Percentiles rank a stretch among this genome's conserved stretches.
phyloP scores from a whole-genome alignment of 2,888 invertebrate genomes.

The Lysandra coridon region DNA sequence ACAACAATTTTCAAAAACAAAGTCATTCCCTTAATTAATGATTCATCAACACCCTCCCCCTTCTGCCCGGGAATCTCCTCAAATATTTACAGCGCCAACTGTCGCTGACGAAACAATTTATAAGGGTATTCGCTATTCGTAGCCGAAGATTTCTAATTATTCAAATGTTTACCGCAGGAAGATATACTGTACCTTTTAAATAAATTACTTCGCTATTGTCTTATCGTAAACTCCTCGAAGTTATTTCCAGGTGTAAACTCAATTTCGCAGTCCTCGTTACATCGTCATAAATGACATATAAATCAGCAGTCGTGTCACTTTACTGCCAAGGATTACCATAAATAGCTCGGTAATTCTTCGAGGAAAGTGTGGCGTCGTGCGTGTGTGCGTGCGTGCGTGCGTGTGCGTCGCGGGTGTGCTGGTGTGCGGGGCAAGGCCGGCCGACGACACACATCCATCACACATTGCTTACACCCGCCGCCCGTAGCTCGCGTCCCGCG shows the following conservation, averaged over 20 bases:
- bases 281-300: neutral
- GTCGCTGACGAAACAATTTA: neutral
- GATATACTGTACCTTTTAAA: neutral
- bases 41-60: neutral
- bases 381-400: neutral
- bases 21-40: neutral
- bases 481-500: neutral
- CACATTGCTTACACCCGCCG: neutral
- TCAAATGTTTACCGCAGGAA: neutral
- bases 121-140: neutral
- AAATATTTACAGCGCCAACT: neutral
- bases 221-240: neutral
- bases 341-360: neutral
- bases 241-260: neutral
- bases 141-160: neutral
- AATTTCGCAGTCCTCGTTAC: neutral
- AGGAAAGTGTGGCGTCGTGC: neutral
- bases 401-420: neutral
- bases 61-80: neutral
- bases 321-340: conserved; percentile 8
- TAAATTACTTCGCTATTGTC: neutral
- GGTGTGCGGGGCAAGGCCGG: neutral
- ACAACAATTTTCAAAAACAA: neutral
- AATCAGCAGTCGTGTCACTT: conserved; percentile 6
- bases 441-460: conserved; percentile 15